phyloP scores from a whole-genome alignment of 1,140 invertebrate genomes.

The Drosophila mauritiana region DNA sequence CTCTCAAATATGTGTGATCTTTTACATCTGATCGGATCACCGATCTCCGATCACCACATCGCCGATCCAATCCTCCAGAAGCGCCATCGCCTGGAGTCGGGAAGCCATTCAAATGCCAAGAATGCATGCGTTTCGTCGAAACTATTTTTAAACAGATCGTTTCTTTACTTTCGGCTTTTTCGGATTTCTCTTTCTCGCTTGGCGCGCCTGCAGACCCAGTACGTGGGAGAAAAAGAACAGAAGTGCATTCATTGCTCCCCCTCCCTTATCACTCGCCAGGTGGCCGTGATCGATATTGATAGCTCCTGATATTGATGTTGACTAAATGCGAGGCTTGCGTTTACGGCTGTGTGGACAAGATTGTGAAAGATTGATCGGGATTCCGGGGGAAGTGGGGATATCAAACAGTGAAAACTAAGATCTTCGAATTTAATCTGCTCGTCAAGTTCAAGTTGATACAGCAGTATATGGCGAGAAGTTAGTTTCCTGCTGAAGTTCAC shows the following conservation, averaged over 20 bases:
- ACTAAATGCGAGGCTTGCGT: slow-evolving; percentile 13
- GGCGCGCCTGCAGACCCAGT: background rate
- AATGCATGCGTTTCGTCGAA: slow-evolving; percentile 4
- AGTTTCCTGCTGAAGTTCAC: no score
- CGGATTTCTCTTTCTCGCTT: background rate
- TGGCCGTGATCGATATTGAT: slow-evolving; percentile 9
- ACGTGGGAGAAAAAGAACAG: slow-evolving; percentile 18
- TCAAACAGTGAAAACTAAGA: no score
- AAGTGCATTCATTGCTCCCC: slow-evolving; percentile 11
- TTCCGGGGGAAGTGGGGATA: background rate
- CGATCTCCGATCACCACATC: background rate
- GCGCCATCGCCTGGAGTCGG: slow-evolving; percentile 23
- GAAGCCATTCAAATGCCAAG: background rate
- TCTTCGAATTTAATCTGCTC: no score
- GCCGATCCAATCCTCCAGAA: background rate
- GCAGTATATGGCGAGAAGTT: no score
- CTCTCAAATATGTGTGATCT: background rate
- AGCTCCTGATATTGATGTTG: slow-evolving; percentile 27
- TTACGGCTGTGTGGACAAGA: slow-evolving; percentile 22
- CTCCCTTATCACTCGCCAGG: background rate
- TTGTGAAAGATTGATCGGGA: slow-evolving; percentile 31
- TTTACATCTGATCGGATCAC: background rate
- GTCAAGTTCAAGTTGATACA: no score
- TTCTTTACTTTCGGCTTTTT: slow-evolving; percentile 18
- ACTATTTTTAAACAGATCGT: slow-evolving; percentile 38